Percentiles rank a stretch among this genome's conserved stretches.
Evolutionary conservation across 2,113 vertebrate species (phyloP).

Genomic region (Tragelaphus buxtoni): DNA sequence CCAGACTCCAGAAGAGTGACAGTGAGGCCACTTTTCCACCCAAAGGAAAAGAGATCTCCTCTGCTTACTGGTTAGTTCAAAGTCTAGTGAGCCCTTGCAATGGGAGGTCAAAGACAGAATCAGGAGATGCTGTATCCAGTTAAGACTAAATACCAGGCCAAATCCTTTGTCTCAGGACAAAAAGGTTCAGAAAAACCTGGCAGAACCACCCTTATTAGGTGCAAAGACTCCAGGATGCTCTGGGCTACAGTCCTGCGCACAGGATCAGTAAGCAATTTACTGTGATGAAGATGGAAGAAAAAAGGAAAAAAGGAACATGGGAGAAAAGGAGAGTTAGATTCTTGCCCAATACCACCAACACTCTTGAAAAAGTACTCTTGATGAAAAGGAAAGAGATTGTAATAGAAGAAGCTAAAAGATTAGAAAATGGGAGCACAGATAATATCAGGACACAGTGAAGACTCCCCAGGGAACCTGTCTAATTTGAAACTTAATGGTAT

Average conservation of each 20-base stretch:
- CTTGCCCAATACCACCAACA: neutral
- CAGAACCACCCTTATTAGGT: neutral
- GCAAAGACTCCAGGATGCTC: neutral
- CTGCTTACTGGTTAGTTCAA: neutral
- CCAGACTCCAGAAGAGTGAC: neutral
- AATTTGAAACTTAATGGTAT: constrained; percentile 19
- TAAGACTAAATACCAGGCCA: neutral
- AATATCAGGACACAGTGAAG: neutral
- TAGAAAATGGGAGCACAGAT: neutral
- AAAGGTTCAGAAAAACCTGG: neutral
- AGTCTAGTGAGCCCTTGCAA: neutral
- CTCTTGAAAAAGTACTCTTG: neutral
- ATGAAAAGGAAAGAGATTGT: neutral
- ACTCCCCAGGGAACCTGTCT: constrained; percentile 2
- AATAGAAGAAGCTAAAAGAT: neutral
- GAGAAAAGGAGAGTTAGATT: neutral
- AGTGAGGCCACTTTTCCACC: neutral
- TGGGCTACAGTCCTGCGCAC: neutral
- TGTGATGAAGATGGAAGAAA: neutral
- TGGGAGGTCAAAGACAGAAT: neutral
- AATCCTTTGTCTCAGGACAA: constrained; percentile 32
- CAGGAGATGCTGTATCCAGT: neutral
- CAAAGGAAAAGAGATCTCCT: neutral
- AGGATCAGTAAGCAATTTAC: neutral
- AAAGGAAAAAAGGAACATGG: neutral